phyloP scores from a whole-genome alignment of 2,113 vertebrate species.

The Arizona elegans region DNA sequence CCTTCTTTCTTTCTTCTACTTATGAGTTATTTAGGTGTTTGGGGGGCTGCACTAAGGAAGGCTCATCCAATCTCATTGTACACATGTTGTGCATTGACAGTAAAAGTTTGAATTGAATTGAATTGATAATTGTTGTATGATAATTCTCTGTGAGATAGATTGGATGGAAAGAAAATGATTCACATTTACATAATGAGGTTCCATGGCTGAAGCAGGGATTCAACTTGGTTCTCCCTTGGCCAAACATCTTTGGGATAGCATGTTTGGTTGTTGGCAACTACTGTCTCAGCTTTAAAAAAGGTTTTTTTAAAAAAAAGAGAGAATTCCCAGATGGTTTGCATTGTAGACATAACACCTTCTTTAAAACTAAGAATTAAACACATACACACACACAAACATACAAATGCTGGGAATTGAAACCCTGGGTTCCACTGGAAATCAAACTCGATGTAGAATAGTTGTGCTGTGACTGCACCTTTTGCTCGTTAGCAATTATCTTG shows the following conservation, averaged over 20 bases:
- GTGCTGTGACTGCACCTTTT: not conserved
- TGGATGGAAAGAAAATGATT: not conserved
- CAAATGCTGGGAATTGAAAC: not conserved
- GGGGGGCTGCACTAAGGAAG: too few species aligned
- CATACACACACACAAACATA: not conserved
- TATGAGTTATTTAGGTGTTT: too few species aligned
- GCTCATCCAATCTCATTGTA: too few species aligned
- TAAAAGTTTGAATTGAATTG: too few species aligned
- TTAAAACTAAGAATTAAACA: not conserved
- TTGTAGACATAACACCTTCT: not conserved
- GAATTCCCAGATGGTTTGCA: not conserved
- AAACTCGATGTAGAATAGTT: not conserved
- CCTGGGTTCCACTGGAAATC: not conserved
- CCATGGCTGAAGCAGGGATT: not conserved
- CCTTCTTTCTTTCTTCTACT: too few species aligned
- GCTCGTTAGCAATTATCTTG: constrained; percentile 6
- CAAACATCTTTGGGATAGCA: not conserved
- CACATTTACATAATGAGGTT: not conserved
- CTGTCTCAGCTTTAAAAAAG: not conserved
- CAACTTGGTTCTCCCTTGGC: not conserved
- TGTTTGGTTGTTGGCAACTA: not conserved
- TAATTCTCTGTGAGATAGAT: not conserved
- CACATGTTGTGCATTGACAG: too few species aligned
- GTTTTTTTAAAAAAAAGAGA: too few species aligned
- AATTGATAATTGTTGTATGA: not conserved